phyloP scores from a whole-genome alignment of 1,140 invertebrate genomes.

The Lanistes nyassanus region DNA sequence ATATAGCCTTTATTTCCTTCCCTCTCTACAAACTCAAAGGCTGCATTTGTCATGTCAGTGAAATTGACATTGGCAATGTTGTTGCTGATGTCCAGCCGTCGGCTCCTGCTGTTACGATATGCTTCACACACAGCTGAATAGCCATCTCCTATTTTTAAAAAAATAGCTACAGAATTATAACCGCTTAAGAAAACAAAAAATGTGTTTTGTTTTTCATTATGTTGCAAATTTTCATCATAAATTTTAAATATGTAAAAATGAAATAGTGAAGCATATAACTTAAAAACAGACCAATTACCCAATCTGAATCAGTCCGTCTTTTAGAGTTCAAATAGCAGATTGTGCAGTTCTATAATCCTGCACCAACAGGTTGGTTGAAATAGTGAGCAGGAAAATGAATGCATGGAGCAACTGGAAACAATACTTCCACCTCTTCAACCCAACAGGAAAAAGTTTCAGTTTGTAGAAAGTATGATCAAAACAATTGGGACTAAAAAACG shows the following conservation, averaged over 20 bases:
- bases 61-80: constrained; percentile 53
- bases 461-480: not conserved
- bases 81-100: constrained; percentile 39
- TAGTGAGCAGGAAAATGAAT: no score
- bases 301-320: no score
- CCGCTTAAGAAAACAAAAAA: no score
- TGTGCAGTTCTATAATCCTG: no score
- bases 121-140: constrained; percentile 57
- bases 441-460: not conserved
- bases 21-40: constrained; percentile 50
- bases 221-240: no score
- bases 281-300: no score
- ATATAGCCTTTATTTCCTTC: constrained; percentile 55
- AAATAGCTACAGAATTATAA: not conserved
- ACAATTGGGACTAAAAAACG: not conserved
- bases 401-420: no score
- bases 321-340: no score
- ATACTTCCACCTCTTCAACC: not conserved
- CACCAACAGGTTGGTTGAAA: no score
- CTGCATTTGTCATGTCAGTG: constrained; percentile 41
- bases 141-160: constrained; percentile 26
- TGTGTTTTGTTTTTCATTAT: no score
- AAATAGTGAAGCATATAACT: no score
- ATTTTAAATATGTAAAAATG: no score
- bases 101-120: constrained; percentile 40